Base-by-base conservation (phyloP, 2,888 invertebrate genomes). In the Gortyna flavago region DNA sequence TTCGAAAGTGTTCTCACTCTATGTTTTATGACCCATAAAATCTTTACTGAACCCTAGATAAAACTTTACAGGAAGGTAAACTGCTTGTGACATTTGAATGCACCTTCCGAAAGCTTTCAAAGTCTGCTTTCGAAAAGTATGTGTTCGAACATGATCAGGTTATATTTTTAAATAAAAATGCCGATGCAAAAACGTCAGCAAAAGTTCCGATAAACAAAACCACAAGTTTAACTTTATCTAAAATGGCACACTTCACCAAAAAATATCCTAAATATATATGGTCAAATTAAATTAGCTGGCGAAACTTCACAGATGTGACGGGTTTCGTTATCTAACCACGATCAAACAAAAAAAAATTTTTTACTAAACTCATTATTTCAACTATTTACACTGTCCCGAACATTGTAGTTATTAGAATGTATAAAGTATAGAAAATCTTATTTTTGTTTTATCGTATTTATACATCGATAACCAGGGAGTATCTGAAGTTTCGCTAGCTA, bases 21-120 rank as follows among this genome's bases (percentile, higher is more conserved):
- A 73, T 38, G 41, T 76, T 83, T 75, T 76, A 83, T 71, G 65
- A 68, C 65, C 73, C 68, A 83, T 83, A 80, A 80, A 77, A 74
- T 71, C 61, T 79, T 65, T 76, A 75, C 51, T 70, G 29, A 51
- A 57, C 75, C 65, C 66, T 59, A 51, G 62, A 79, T 68, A 72
- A 57, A 32, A 71, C 21, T 61, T 67, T 38, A 77, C 25, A 57
- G 32, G 16, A 38, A 72, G 41, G 64, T 72, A 75, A 75, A 79
- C 41, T 35, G 29, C 21, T 35, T 21, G 68, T 68, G 74, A 79
- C 75, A 72, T 68, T 69, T 57, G 62, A 72, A 75, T 78, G 54
- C 38, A 65, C 21, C 18, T 32, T 62, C 25, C 44, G 35, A 61
- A 68, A 64, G 38, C 38, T 72, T 79, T 66, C 72, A 51, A 71